Evolutionary conservation across 2,797 vertebrate genomes (phyloP), one percentile per base, ranked within the genome.

Genomic region (Sebastes itinus): DNA sequence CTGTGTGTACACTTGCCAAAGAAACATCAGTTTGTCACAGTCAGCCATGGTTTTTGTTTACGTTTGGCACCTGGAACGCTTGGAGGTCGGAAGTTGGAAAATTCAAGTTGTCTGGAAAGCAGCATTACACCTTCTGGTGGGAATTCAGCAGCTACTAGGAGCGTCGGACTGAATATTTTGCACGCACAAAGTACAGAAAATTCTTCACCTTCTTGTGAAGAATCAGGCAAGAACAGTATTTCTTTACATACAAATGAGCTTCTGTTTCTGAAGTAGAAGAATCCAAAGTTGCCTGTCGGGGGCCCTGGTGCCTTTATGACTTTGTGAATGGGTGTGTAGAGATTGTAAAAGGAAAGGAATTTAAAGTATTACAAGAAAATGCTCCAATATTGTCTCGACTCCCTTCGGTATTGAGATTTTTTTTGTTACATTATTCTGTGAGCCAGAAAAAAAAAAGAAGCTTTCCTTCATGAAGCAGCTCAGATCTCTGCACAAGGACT

Each of bases 401-500:
- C 5, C 72, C 35, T 35, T 70, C 6, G n/a, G 12, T 71, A 3
- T 8, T 56, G 30, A n/a, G 6, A 52, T 67, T 28, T 59, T 38
- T 61, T 74, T 23, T 18, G 6, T 28, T 7, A 7, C 30, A 54
- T 63, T 71, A 32, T 61, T 54, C 70, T 23, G 9, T 14, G 33
- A 72, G 64, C 38, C 64, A 71, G 10, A 38, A 38, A 80, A 69
- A 5, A 12, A 61, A n/a, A 46, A 84, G 18, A 35, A 35, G 38
- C 61, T 18, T 60, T 72, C 32, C 9, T 56, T 54, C 32, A 42
- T 18, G n/a, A 60, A 64, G n/a, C 60, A 52, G 52, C 65, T 83
- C 67, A 52, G 73, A 80, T 84, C 72, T 56, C 68, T 25, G 52
- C 6, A 12, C 1, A 3, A 70, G 65, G 65, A 87, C 77, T 74